These are phyloP conservation scores for Dione vanillae DNA, from an alignment of 2,888 invertebrate genomes.

Conservation along the genomic window DNA sequence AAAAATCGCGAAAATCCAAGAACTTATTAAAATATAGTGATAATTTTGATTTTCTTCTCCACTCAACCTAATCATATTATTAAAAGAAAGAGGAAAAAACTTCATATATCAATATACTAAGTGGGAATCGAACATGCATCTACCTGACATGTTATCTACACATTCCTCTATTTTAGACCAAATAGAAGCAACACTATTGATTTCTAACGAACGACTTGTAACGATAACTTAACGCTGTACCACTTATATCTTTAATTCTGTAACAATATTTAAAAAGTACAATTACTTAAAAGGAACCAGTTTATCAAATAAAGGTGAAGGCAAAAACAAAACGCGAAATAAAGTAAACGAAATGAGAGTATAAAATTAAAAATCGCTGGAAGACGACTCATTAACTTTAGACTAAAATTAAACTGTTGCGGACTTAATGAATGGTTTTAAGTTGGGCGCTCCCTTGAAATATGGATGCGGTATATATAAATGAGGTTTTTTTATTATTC, in stretches of 20 bases:
- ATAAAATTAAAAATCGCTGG: conserved; percentile 77
- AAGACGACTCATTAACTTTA: conserved; percentile 76
- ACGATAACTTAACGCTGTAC: background rate
- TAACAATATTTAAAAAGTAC: conserved; percentile 16
- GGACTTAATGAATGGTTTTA: conserved; percentile 76
- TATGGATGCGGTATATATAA: conserved; percentile 54
- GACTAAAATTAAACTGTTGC: conserved; percentile 79
- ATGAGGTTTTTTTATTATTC: background rate
- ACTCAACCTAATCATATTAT: too few species aligned
- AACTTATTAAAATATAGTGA: too few species aligned
- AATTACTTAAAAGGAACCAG: conserved; percentile 36
- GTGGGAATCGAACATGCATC: background rate
- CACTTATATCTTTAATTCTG: background rate
- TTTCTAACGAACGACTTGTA: too few species aligned
- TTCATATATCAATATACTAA: too few species aligned
- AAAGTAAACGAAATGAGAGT: conserved; percentile 68
- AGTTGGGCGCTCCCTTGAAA: conserved; percentile 29
- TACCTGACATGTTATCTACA: too few species aligned
- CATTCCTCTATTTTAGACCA: too few species aligned
- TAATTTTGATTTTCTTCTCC: too few species aligned
- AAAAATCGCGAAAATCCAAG: too few species aligned
- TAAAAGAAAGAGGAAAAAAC: too few species aligned
- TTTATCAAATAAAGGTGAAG: conserved; percentile 41
- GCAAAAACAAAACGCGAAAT: conserved; percentile 34
- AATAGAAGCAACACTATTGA: too few species aligned